phyloP scores from a whole-genome alignment of 2,113 vertebrate genomes.

The Aptenodytes forsteri region DNA sequence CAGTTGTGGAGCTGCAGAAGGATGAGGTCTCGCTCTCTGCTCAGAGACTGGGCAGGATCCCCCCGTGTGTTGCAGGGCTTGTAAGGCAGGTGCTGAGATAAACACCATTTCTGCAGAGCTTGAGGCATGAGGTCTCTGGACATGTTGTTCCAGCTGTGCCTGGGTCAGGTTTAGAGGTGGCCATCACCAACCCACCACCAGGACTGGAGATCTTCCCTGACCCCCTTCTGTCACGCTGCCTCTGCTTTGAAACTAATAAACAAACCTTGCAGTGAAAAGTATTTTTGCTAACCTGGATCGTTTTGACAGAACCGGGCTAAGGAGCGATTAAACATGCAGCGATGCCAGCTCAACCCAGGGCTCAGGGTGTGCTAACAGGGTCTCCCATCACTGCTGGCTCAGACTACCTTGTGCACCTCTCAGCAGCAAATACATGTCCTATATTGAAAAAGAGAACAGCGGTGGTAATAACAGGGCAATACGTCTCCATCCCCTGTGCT shows the following conservation, averaged over 20 bases:
- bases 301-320: slow-evolving; percentile 49
- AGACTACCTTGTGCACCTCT: background rate
- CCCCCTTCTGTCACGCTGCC: slow-evolving; percentile 32
- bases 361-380: background rate
- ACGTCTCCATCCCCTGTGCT: background rate
- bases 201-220: background rate
- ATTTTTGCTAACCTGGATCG: background rate
- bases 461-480: background rate
- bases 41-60: background rate
- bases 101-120: background rate
- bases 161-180: background rate
- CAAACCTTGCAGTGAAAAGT: background rate
- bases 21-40: accelerated
- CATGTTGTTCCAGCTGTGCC: accelerated
- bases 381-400: background rate
- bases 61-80: accelerated
- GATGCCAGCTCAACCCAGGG: background rate
- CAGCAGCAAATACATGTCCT: background rate
- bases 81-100: background rate
- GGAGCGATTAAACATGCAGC: background rate
- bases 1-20: background rate
- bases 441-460: background rate
- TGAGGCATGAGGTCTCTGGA: accelerated
- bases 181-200: background rate
- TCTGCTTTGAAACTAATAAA: slow-evolving; percentile 41